Evolutionary conservation across 2,113 vertebrate genomes (phyloP).

Genomic region (Ellobius talpinus): DNA sequence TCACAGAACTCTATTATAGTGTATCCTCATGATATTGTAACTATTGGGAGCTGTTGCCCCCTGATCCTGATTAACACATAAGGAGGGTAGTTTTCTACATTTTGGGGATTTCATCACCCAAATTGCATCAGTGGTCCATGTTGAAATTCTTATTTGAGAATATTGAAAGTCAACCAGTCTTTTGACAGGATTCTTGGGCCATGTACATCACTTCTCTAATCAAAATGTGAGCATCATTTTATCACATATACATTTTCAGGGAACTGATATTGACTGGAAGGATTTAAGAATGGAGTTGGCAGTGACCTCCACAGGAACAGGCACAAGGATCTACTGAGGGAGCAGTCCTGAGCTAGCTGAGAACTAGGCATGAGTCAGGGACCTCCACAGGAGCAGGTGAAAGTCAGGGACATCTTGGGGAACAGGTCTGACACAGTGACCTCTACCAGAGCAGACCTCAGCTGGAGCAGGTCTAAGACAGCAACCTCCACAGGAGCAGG

Average conservation of each 20-base stretch:
- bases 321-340: too few species aligned
- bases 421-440: too few species aligned
- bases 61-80: not conserved
- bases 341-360: too few species aligned
- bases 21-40: not conserved
- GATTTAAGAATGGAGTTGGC: not conserved
- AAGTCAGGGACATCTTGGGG: too few species aligned
- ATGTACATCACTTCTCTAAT: not conserved
- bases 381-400: too few species aligned
- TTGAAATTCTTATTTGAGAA: not conserved
- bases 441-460: too few species aligned
- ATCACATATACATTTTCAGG: not conserved
- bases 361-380: too few species aligned
- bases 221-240: not conserved
- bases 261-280: not conserved
- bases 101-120: not conserved
- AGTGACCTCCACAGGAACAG: too few species aligned
- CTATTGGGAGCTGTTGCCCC: not conserved
- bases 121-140: not conserved
- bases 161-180: not conserved
- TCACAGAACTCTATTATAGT: not conserved
- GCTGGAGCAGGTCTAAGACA: too few species aligned
- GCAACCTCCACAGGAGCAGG: too few species aligned
- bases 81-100: not conserved
- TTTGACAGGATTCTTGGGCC: not conserved